Conservation (phyloP, 2,797 vertebrate genomes). For the Phrynocephalus vlangalii region DNA sequence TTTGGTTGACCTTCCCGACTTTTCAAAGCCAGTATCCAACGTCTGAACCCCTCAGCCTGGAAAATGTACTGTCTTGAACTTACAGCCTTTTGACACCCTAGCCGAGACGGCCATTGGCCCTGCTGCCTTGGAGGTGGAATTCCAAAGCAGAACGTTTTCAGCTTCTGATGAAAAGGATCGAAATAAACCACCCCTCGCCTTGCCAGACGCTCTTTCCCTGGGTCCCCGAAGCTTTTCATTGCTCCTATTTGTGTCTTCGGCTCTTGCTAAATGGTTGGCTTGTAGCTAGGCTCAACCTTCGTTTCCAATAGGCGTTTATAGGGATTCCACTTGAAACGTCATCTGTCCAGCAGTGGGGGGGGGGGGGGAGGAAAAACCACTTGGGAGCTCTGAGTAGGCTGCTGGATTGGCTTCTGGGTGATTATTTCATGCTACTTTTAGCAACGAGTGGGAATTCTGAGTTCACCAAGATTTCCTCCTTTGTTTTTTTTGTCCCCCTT, state of each 20-base stretch:
- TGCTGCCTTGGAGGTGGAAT: neutral
- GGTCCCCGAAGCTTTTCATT: neutral
- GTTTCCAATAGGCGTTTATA: neutral
- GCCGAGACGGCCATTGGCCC: neutral
- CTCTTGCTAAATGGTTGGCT: neutral
- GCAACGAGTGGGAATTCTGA: constrained; percentile 56
- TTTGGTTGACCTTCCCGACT: neutral
- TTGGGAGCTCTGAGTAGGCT: constrained; percentile 57
- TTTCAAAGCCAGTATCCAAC: neutral
- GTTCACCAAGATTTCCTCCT: constrained; percentile 45
- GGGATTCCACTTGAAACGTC: constrained; percentile 20
- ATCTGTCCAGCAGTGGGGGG: constrained; percentile 26
- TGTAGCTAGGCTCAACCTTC: constrained; percentile 1
- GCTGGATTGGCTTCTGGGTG: constrained; percentile 52
- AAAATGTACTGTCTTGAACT: neutral
- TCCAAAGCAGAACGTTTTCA: neutral
- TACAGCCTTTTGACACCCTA: neutral
- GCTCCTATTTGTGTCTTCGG: neutral
- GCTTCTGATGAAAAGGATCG: neutral
- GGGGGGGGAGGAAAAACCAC: constrained; percentile 26
- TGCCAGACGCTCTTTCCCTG: neutral
- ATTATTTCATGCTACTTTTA: constrained; percentile 72
- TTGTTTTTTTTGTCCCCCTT: neutral
- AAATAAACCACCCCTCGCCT: too few species aligned
- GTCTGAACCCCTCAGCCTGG: neutral